Evolutionary conservation across 2,113 vertebrate species (phyloP).

Genomic region (Bubo scandiacus): DNA sequence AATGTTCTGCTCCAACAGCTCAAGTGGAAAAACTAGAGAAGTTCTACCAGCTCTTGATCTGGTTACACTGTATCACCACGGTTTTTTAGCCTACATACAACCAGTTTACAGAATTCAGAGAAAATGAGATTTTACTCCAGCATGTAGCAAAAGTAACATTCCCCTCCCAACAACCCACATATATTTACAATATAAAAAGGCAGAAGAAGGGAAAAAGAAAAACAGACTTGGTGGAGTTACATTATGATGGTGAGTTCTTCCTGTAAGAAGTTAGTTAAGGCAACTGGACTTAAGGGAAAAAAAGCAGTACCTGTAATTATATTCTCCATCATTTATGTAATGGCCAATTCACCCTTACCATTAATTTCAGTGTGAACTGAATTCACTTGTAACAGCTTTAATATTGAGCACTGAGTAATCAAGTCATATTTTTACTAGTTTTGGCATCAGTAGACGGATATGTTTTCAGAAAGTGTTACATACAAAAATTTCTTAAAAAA

Average conservation of each 20-base stretch:
- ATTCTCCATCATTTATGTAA: neutral
- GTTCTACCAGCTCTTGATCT: neutral
- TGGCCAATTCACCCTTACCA: neutral
- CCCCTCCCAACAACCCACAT: neutral
- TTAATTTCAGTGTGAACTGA: neutral
- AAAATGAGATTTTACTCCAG: neutral
- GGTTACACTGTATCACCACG: neutral
- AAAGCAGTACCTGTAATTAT: conserved; percentile 61
- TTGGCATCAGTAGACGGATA: neutral
- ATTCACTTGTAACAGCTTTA: neutral
- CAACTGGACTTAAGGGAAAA: conserved; percentile 34
- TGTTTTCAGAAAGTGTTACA: neutral
- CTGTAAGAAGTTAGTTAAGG: conserved; percentile 41
- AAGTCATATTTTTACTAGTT: neutral
- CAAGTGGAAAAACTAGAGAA: conserved; percentile 15
- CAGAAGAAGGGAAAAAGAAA: neutral
- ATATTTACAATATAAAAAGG: conserved; percentile 4
- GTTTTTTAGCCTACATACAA: neutral
- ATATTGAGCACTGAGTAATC: neutral
- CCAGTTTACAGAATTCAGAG: neutral
- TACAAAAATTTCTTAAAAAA: neutral
- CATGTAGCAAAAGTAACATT: neutral
- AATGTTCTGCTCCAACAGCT: neutral
- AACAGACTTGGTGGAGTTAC: conserved; percentile 70
- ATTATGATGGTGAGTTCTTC: conserved; percentile 67